Conservation (phyloP, 1,140 invertebrate genomes). For the Polyergus mexicanus region DNA sequence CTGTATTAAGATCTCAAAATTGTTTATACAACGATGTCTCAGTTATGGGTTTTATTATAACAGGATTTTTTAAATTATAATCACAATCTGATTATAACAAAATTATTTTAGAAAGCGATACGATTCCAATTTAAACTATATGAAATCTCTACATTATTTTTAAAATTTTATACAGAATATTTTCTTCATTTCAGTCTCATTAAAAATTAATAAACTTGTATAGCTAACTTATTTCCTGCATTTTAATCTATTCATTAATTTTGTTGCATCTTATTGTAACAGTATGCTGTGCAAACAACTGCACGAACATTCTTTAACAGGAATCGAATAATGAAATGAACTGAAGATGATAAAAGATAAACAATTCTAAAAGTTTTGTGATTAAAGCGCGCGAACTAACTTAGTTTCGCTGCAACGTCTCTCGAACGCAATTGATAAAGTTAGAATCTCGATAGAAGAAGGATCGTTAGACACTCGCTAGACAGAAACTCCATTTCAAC, state of each 20-base stretch:
- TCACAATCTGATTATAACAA: neutral
- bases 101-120: neutral
- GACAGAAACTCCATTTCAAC: conserved; percentile 68
- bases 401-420: conserved; percentile 57
- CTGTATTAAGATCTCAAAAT: conserved; percentile 17
- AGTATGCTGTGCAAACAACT: neutral
- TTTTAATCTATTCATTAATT: conserved; percentile 7
- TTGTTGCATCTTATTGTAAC: conserved; percentile 16
- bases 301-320: conserved; percentile 1
- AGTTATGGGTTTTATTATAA: neutral
- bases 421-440: conserved; percentile 69
- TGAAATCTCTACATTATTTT: neutral
- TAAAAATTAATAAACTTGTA: conserved; percentile 17
- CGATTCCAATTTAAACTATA: neutral
- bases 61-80: neutral
- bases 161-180: neutral
- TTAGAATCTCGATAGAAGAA: conserved; percentile 67
- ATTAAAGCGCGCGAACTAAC: conserved; percentile 64
- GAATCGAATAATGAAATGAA: conserved; percentile 58
- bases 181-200: neutral
- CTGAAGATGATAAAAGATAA: conserved; percentile 65
- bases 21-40: neutral
- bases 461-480: conserved; percentile 62
- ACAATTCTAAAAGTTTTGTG: conserved; percentile 62
- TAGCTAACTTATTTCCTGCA: neutral